These are phyloP conservation scores for Pseudonaja textilis DNA, from an alignment of 2,113 vertebrate genomes.

Conservation along the genomic window DNA sequence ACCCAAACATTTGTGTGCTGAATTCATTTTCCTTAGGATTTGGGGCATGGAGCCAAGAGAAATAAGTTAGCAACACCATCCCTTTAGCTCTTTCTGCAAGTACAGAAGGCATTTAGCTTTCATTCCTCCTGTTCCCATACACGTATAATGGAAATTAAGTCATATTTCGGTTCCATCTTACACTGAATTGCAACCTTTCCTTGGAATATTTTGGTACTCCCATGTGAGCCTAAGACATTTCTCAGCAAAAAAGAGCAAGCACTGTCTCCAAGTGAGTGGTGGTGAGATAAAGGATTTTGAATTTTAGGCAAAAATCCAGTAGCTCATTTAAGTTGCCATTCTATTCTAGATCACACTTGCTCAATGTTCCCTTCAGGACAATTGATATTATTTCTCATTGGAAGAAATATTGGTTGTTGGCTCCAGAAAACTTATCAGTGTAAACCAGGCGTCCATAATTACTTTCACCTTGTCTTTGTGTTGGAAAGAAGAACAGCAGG, in stretches of 20 bases:
- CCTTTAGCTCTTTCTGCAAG: background rate
- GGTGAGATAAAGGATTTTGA: background rate
- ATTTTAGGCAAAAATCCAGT: background rate
- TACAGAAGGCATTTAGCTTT: background rate
- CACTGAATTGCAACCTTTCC: background rate
- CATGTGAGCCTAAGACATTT: background rate
- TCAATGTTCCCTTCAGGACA: background rate
- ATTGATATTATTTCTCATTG: background rate
- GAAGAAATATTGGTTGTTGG: background rate
- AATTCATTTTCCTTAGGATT: background rate
- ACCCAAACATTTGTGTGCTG: background rate
- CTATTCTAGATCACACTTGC: background rate
- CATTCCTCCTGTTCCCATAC: background rate
- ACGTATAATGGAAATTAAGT: background rate
- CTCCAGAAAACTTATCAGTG: background rate
- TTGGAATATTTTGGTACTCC: background rate
- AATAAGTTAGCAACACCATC: background rate
- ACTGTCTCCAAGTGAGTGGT: background rate
- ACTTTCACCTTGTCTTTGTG: background rate
- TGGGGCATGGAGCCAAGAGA: background rate
- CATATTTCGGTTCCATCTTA: background rate
- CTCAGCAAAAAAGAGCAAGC: background rate
- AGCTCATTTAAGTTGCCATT: background rate
- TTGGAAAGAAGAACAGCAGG: background rate
- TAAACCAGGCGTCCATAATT: background rate